These are phyloP conservation scores for Stomatorhinus ivindoensis DNA, from an alignment of 2,113 vertebrate species.

Conservation along the genomic window DNA sequence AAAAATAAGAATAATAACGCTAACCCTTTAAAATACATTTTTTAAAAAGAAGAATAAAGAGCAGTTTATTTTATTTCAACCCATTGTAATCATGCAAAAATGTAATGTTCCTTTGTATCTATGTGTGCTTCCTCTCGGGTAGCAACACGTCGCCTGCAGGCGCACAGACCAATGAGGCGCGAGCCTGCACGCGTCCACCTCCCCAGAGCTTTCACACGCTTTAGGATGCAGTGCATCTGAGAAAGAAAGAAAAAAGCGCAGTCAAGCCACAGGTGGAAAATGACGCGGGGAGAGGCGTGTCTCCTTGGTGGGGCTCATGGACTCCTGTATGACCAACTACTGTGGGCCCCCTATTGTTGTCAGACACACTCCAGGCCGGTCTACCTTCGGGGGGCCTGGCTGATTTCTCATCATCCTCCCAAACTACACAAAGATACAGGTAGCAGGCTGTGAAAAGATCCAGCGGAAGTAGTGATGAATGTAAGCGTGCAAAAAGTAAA, in stretches of 20 bases:
- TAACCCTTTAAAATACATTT: background rate
- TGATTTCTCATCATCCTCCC: background rate
- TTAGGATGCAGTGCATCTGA: background rate
- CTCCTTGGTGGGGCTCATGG: background rate
- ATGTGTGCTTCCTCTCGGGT: background rate
- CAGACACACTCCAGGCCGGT: background rate
- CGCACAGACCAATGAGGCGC: background rate
- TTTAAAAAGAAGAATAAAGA: background rate
- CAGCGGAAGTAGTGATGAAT: background rate
- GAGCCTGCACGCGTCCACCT: too few species aligned
- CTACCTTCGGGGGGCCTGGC: background rate
- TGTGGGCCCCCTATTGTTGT: background rate
- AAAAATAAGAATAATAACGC: background rate
- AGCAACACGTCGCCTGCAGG: background rate
- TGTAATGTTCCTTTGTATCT: background rate
- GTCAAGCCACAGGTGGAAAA: background rate
- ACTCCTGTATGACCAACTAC: background rate
- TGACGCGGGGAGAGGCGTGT: background rate
- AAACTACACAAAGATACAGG: background rate
- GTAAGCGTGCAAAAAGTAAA: background rate
- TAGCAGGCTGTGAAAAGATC: background rate
- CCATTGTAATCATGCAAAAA: background rate
- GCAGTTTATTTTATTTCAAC: background rate
- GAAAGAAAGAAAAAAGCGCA: background rate
- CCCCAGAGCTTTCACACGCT: background rate